A percentile compares a stretch with the other conserved stretches of the same genome.
Conservation (phyloP, 2,888 invertebrate species). For the Drosophila vallismaia region DNA sequence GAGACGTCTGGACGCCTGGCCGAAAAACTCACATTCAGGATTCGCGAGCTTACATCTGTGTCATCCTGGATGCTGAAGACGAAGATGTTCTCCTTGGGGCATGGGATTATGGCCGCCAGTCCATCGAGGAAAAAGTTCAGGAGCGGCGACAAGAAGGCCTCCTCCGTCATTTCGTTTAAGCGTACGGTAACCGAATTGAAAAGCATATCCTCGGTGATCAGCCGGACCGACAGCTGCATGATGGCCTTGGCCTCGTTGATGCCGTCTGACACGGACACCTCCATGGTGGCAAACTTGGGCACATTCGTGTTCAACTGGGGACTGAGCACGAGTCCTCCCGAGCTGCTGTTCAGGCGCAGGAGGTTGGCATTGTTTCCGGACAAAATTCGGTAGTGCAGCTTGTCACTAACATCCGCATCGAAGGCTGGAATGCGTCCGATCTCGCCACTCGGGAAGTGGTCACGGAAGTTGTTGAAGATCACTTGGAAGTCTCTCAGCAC, state of each 20-base stretch:
- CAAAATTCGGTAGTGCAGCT: conserved; percentile 90
- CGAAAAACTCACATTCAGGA: conserved; percentile 97
- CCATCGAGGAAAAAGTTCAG: conserved; percentile 95
- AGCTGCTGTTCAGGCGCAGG: conserved; percentile 91
- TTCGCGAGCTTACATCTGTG: conserved; percentile 93
- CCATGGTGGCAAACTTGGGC: conserved; percentile 96
- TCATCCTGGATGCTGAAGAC: conserved; percentile 97
- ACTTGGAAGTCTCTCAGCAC: conserved; percentile 95
- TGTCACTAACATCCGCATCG: conserved; percentile 97
- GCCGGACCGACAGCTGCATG: conserved; percentile 94
- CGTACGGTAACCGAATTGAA: conserved; percentile 97
- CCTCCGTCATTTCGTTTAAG: conserved; percentile 95
- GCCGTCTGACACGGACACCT: conserved; percentile 96
- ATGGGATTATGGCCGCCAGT: conserved; percentile 95
- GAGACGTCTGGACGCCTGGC: conserved; percentile 92
- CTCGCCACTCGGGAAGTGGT: conserved; percentile 95
- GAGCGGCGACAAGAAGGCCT: conserved; percentile 95
- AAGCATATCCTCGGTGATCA: conserved; percentile 97
- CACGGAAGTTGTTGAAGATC: conserved; percentile 97
- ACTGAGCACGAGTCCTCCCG: conserved; percentile 93
- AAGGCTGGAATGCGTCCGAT: conserved; percentile 96
- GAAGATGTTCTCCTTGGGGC: conserved; percentile 95
- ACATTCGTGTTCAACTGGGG: conserved; percentile 98
- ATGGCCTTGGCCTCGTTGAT: conserved; percentile 96
- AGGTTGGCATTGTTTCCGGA: conserved; percentile 97